phyloP scores from a whole-genome alignment of 2,888 invertebrate species.

The Trachelus troglodyta region DNA sequence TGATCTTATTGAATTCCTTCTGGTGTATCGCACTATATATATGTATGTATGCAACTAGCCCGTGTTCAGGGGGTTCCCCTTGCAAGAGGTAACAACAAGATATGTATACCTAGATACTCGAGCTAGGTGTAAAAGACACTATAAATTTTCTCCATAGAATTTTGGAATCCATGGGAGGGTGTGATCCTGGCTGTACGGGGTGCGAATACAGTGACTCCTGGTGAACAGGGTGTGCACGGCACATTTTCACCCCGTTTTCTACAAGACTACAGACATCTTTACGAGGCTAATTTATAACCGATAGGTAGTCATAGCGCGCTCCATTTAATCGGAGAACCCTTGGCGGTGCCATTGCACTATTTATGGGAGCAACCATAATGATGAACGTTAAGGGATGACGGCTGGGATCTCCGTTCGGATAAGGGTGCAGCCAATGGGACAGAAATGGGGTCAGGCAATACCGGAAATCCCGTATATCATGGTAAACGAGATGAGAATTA shows the following conservation, averaged over 20 bases:
- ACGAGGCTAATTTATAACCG: conserved; percentile 58
- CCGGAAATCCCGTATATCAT: background rate
- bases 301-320: conserved; percentile 26
- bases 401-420: background rate
- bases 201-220: background rate
- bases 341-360: background rate
- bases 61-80: background rate
- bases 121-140: background rate
- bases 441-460: background rate
- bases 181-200: background rate
- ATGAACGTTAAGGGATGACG: background rate
- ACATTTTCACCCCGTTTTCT: conserved; percentile 63
- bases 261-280: conserved; percentile 64
- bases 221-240: conserved; percentile 21
- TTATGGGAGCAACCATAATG: background rate
- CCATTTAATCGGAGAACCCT: conserved; percentile 3
- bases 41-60: background rate
- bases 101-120: background rate
- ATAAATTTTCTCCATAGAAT: background rate
- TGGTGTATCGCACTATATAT: background rate
- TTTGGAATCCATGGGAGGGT: background rate
- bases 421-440: background rate
- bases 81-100: background rate
- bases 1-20: background rate
- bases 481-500: background rate